Conservation (phyloP, 2,113 vertebrate species). For the Cettia cetti region DNA sequence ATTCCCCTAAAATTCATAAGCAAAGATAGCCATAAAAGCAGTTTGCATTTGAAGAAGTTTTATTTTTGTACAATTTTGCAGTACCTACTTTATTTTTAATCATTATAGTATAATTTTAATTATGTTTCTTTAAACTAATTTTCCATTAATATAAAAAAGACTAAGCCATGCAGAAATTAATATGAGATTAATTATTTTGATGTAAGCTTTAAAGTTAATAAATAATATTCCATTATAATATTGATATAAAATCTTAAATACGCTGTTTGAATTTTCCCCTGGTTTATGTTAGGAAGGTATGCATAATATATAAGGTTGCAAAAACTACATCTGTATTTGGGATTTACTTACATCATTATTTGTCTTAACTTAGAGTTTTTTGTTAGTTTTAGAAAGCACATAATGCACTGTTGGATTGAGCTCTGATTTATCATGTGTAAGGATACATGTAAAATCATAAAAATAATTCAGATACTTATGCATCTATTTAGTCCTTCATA, state of each 20-base stretch:
- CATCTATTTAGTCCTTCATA: not conserved
- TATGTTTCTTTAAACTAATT: conserved; percentile 62
- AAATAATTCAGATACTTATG: not conserved
- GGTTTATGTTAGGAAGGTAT: not conserved
- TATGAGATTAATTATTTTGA: conserved; percentile 61
- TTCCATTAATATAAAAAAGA: conserved; percentile 61
- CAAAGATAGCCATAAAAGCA: conserved; percentile 40
- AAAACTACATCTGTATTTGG: not conserved
- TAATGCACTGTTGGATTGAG: not conserved
- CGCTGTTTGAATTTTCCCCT: not conserved
- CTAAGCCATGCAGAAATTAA: conserved; percentile 50
- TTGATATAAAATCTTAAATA: conserved; percentile 13
- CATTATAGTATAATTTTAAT: conserved; percentile 62
- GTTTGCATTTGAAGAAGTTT: conserved; percentile 64
- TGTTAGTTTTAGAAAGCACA: not conserved
- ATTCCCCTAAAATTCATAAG: conserved; percentile 64
- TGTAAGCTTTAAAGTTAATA: conserved; percentile 47
- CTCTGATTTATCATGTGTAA: not conserved
- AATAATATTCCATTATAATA: conserved; percentile 59
- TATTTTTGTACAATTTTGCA: conserved; percentile 50
- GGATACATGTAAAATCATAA: not conserved
- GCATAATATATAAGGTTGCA: not conserved
- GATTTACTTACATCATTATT: not conserved
- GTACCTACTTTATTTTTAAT: conserved; percentile 61
- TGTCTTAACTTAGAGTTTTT: not conserved